Conservation (phyloP, 2,888 invertebrate genomes). For the Stenolophus ochropezus region DNA sequence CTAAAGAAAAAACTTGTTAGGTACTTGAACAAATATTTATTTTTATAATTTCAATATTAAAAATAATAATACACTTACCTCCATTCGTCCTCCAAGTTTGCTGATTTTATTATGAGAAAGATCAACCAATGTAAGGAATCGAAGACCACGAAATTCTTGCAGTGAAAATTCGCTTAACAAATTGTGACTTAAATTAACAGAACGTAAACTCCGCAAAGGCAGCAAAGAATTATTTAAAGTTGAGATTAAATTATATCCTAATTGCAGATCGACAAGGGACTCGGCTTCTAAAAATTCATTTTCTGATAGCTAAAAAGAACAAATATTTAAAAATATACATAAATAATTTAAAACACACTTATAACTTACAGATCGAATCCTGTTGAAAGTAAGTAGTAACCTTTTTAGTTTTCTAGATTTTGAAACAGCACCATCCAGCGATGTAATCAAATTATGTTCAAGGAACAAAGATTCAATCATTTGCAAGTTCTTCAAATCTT, state of each 20-base stretch:
- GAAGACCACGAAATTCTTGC: conserved; percentile 85
- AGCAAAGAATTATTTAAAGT: conserved; percentile 84
- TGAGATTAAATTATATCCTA: conserved; percentile 83
- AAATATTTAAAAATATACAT: background rate
- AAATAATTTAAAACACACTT: conserved; percentile 14
- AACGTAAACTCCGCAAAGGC: conserved; percentile 80
- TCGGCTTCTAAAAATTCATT: conserved; percentile 86
- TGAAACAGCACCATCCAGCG: conserved; percentile 83
- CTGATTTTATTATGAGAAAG: conserved; percentile 85
- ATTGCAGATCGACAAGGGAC: conserved; percentile 80
- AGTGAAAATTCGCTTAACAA: conserved; percentile 85
- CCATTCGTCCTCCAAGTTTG: conserved; percentile 79
- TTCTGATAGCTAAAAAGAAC: conserved; percentile 76
- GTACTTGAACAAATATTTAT: background rate
- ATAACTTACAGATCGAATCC: conserved; percentile 80
- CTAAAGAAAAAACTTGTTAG: conserved; percentile 78
- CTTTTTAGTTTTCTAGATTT: conserved; percentile 81
- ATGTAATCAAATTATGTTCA: conserved; percentile 82
- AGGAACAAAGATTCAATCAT: conserved; percentile 83
- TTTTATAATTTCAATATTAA: background rate
- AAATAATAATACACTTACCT: conserved; percentile 73
- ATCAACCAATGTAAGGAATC: conserved; percentile 82
- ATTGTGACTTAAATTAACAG: conserved; percentile 86
- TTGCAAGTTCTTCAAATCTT: conserved; percentile 81
- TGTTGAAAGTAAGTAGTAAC: conserved; percentile 83